These are phyloP conservation scores for Enoplolaimus lenunculus DNA, from an alignment of 2,888 invertebrate species.

Conservation along the genomic window DNA sequence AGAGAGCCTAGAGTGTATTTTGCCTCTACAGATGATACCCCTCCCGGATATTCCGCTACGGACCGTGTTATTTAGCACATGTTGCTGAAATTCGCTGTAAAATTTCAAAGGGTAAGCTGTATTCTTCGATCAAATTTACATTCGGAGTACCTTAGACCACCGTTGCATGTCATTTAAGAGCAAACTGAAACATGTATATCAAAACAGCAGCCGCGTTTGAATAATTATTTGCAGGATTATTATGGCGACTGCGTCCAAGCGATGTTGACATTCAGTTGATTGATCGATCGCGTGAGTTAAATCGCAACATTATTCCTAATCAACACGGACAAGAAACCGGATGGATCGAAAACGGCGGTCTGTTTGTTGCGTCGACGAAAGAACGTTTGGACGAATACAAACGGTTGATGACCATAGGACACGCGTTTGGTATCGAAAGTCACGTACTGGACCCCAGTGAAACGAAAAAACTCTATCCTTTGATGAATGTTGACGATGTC, in stretches of 20 bases:
- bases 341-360: slow-evolving; percentile 74
- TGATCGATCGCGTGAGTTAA: slow-evolving; percentile 55
- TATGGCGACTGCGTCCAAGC: slow-evolving; percentile 68
- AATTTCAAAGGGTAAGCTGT: no score
- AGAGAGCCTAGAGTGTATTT: no score
- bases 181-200: no score
- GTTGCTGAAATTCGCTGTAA: no score
- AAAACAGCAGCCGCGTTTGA: no score
- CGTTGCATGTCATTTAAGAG: no score
- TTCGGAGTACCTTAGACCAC: no score
- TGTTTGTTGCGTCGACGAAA: slow-evolving; percentile 66
- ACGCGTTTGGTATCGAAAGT: slow-evolving; percentile 61
- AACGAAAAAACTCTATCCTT: slow-evolving; percentile 60
- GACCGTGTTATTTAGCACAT: no score
- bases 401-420: slow-evolving; percentile 60
- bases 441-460: slow-evolving; percentile 57
- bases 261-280: slow-evolving; percentile 70
- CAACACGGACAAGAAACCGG: slow-evolving; percentile 69
- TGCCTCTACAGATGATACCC: no score
- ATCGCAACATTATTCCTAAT: slow-evolving; percentile 53
- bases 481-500: slow-evolving; percentile 61
- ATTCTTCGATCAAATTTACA: no score
- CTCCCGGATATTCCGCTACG: no score
- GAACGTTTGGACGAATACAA: slow-evolving; percentile 67
- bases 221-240: slow-evolving; percentile 45